Conservation (phyloP, 2,113 vertebrate species). For the Phyllopteryx taeniolatus region DNA sequence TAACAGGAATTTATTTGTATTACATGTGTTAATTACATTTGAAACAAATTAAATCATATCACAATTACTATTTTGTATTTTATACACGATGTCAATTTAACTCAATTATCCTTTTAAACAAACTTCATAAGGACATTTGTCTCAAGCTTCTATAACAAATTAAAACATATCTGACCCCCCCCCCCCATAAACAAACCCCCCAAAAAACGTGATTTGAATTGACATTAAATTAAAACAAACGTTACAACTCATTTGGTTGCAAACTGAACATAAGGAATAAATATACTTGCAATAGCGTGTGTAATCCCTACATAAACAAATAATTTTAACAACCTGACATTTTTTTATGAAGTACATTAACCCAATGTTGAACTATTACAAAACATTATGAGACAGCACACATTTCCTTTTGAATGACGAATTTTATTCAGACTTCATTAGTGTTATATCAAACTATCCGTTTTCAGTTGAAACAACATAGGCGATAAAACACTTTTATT, state of each 20-base stretch:
- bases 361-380: background rate
- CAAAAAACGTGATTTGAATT: too few species aligned
- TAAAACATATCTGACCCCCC: too few species aligned
- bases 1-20: too few species aligned
- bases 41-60: too few species aligned
- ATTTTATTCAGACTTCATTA: slow-evolving; percentile 1
- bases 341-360: background rate
- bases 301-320: background rate
- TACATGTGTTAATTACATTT: too few species aligned
- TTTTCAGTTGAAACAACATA: slow-evolving; percentile 14
- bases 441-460: background rate
- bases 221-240: too few species aligned
- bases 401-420: background rate
- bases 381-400: background rate
- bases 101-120: background rate
- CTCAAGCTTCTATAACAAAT: too few species aligned
- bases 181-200: too few species aligned
- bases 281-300: background rate
- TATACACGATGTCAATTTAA: background rate
- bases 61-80: too few species aligned
- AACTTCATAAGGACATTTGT: too few species aligned
- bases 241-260: background rate
- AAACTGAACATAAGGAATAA: background rate
- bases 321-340: background rate
- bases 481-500: slow-evolving; percentile 5